Conservation (phyloP, 37 sponge, comb jelly and placozoan species). For the Lycopodina hypogea region DNA sequence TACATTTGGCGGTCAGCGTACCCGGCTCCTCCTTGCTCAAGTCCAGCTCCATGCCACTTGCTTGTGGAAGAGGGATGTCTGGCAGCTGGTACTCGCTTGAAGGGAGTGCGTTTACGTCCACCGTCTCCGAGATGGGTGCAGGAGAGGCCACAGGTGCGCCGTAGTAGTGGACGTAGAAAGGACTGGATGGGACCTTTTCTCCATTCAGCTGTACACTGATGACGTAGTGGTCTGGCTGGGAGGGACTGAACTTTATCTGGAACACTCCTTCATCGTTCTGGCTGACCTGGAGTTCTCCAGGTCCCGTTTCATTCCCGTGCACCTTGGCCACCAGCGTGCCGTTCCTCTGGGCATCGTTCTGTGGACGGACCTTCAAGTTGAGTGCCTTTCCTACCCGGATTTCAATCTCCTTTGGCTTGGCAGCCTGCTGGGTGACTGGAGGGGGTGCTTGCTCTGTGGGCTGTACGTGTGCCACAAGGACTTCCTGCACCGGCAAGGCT, state of each 20-base stretch:
- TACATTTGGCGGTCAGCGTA: conserved; percentile 1
- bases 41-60: not conserved
- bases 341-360: conserved; percentile 9
- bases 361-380: conserved; percentile 8
- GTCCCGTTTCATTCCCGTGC: conserved; percentile 36
- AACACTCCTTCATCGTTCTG: conserved; percentile 1
- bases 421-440: not conserved
- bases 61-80: not conserved
- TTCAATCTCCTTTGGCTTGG: conserved; percentile 1
- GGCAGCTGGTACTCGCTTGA: not conserved
- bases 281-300: not conserved
- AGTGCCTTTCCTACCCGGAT: conserved; percentile 16
- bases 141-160: not conserved
- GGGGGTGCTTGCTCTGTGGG: not conserved
- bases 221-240: conserved; percentile 51
- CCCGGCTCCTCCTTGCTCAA: not conserved
- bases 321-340: conserved; percentile 30
- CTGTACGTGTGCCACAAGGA: too few species aligned
- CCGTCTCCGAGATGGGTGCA: not conserved
- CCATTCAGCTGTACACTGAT: conserved; percentile 27
- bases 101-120: not conserved
- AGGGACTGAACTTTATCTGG: conserved; percentile 49
- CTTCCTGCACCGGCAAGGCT: too few species aligned
- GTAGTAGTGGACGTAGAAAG: conserved; percentile 47
- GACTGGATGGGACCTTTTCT: conserved; percentile 38